Evolutionary conservation across 92 coral and sea anemone genomes (phyloP).

Genomic region (Parazoanthus swiftii): DNA sequence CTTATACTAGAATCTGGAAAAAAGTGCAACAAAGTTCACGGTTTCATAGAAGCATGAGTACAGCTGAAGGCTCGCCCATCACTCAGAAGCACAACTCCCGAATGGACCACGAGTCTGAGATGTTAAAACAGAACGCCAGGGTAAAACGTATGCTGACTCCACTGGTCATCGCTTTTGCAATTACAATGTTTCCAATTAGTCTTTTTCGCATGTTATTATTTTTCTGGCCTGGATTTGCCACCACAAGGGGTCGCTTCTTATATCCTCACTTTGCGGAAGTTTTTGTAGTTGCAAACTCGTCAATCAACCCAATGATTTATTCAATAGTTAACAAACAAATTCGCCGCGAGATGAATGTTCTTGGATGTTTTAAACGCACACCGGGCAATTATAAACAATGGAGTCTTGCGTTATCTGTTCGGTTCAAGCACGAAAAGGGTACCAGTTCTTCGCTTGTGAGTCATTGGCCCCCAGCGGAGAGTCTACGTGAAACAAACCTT

Average conservation of each 20-base stretch:
- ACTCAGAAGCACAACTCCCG: neutral
- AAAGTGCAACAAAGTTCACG: constrained; percentile 17
- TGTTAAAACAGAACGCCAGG: constrained; percentile 37
- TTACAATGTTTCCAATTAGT: constrained; percentile 57
- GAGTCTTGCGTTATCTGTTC: neutral
- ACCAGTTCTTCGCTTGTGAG: neutral
- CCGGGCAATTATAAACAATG: neutral
- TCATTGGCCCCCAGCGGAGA: constrained; percentile 21
- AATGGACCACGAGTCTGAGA: neutral
- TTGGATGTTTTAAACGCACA: neutral
- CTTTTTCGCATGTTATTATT: constrained; percentile 42
- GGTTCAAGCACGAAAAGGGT: neutral
- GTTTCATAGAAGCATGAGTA: constrained; percentile 6
- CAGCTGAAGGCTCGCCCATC: neutral
- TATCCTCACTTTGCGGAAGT: neutral
- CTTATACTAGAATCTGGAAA: constrained; percentile 15
- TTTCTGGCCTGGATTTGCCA: neutral
- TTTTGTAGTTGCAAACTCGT: constrained; percentile 36
- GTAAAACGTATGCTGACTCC: constrained; percentile 59
- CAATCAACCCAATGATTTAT: constrained; percentile 53
- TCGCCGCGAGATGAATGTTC: constrained; percentile 25
- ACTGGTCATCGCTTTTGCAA: constrained; percentile 47
- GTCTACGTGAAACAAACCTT: constrained; percentile 12
- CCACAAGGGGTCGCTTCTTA: neutral
- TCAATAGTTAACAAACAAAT: constrained; percentile 44